Evolutionary conservation across 2,888 invertebrate genomes (phyloP).

Genomic region (Tenthredo scrophulariae): DNA sequence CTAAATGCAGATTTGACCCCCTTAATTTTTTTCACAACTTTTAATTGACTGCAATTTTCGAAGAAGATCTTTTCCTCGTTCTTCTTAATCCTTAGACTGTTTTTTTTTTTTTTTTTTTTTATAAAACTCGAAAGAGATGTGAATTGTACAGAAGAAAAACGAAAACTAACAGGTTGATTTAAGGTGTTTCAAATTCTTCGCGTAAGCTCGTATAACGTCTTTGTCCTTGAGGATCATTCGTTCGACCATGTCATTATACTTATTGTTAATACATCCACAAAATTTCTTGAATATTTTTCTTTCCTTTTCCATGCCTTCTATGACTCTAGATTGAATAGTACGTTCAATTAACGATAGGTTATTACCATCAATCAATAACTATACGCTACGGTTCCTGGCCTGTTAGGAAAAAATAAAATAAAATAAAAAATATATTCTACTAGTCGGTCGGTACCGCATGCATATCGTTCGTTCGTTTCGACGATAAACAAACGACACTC

Average conservation of each 20-base stretch:
- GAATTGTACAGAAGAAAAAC: not conserved
- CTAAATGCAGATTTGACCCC: constrained; percentile 10
- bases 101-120: not conserved
- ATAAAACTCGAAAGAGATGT: not conserved
- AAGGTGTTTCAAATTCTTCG: not conserved
- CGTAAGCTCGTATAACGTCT: not conserved
- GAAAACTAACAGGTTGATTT: not conserved
- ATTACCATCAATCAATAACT: constrained; percentile 42
- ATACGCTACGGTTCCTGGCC: not conserved
- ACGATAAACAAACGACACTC: constrained; percentile 28
- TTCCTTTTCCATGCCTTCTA: not conserved
- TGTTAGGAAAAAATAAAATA: not conserved
- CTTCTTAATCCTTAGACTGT: not conserved
- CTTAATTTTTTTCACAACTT: not conserved
- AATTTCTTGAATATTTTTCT: not conserved
- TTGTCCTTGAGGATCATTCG: not conserved
- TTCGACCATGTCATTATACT: not conserved
- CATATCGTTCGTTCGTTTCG: constrained; percentile 17
- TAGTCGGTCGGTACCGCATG: not conserved
- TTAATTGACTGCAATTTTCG: not conserved
- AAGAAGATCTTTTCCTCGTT: not conserved
- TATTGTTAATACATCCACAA: not conserved
- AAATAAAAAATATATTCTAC: not conserved
- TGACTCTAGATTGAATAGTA: not conserved
- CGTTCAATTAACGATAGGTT: constrained; percentile 25